Percentiles rank a stretch among this genome's conserved stretches.
Evolutionary conservation across 2,888 invertebrate species (phyloP).

Genomic region (Clostera curtula): DNA sequence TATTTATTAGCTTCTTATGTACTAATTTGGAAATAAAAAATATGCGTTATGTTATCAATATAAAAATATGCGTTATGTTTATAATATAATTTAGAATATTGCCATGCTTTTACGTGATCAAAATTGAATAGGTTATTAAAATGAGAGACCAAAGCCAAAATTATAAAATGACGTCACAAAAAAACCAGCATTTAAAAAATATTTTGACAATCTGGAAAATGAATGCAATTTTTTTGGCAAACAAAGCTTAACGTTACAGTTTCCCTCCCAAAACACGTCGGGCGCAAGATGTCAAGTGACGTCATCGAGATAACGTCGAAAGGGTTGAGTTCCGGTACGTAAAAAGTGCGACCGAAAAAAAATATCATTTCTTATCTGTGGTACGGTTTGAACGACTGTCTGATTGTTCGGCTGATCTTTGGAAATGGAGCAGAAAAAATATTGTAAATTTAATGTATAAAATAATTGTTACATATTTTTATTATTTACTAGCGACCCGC

Average conservation of each 20-base stretch:
- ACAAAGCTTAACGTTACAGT: conserved; percentile 30
- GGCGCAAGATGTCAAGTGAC: conserved; percentile 49
- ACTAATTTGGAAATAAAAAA: no score
- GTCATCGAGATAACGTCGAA: conserved; percentile 61
- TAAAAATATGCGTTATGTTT: no score
- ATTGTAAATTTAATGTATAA: no score
- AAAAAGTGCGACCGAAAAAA: conserved; percentile 30
- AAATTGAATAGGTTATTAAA: no score
- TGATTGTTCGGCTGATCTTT: no score
- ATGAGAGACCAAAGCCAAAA: no score
- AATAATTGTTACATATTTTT: no score
- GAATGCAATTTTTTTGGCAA: conserved; percentile 19
- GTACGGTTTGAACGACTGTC: conserved; percentile 19
- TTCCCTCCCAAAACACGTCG: conserved; percentile 35
- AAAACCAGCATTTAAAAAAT: conserved; percentile 3
- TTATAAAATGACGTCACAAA: conserved; percentile 7
- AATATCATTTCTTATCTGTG: conserved; percentile 48
- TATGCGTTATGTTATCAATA: no score
- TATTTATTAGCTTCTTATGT: no score
- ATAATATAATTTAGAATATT: not conserved
- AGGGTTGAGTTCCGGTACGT: conserved; percentile 60
- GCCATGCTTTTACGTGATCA: not conserved
- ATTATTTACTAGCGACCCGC: no score
- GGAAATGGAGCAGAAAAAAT: conserved; percentile 12
- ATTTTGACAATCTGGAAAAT: conserved; percentile 13